These are phyloP conservation scores for Scaeva pyrastri DNA, from an alignment of 2,888 invertebrate species.

Conservation along the genomic window DNA sequence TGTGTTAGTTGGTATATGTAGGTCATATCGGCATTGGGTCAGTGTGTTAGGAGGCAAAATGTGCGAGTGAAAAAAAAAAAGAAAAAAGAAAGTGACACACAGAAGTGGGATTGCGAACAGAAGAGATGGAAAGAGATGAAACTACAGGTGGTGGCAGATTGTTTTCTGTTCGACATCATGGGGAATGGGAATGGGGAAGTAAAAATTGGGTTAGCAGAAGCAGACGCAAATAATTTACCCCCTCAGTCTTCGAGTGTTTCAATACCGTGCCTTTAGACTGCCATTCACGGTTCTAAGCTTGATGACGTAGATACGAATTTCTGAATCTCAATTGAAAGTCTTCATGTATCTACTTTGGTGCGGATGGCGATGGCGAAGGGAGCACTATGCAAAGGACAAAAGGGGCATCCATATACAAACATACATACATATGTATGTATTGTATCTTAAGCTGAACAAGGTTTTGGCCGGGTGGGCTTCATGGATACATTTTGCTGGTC, in stretches of 20 bases:
- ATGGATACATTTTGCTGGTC: constrained; percentile 33
- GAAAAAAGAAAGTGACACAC: constrained; percentile 31
- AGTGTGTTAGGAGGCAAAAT: constrained; percentile 82
- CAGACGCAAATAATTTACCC: constrained; percentile 70
- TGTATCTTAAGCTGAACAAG: constrained; percentile 26
- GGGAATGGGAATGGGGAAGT: constrained; percentile 11
- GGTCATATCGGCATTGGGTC: constrained; percentile 80
- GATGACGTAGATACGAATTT: constrained; percentile 63
- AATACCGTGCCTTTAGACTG: constrained; percentile 28
- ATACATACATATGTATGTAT: too few species aligned
- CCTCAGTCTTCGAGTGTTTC: constrained; percentile 43
- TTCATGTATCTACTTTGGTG: neutral
- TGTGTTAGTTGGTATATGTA: constrained; percentile 66
- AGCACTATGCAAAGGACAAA: constrained; percentile 14
- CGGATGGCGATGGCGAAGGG: neutral
- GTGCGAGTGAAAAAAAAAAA: constrained; percentile 39
- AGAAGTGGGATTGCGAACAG: neutral
- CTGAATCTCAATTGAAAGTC: constrained; percentile 50
- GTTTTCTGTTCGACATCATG: constrained; percentile 76
- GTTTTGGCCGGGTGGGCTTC: constrained; percentile 58
- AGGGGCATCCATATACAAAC: constrained; percentile 48
- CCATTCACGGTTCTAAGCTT: constrained; percentile 53
- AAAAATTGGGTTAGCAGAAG: constrained; percentile 69
- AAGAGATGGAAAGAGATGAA: constrained; percentile 38
- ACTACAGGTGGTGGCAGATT: constrained; percentile 76